phyloP scores from a whole-genome alignment of 2,888 invertebrate genomes.

The Neuroscelio doddi region DNA sequence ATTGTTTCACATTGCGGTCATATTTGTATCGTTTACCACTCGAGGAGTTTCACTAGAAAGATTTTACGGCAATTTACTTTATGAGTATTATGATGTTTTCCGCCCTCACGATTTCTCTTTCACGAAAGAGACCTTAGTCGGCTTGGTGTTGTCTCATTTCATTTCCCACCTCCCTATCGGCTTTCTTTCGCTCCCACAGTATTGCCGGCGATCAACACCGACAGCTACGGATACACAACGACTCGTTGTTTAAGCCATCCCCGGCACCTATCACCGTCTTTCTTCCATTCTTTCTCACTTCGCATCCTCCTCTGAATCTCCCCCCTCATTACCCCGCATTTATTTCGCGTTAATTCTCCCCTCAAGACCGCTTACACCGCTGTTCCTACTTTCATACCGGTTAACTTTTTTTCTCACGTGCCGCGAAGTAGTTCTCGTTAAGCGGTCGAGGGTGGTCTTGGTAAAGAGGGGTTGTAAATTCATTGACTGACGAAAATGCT shows the following conservation, averaged over 20 bases:
- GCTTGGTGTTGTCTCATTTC: slow-evolving; percentile 46
- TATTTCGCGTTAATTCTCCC: slow-evolving; percentile 69
- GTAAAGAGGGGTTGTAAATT: slow-evolving; percentile 69
- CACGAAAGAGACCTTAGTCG: slow-evolving; percentile 28
- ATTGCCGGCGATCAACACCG: slow-evolving; percentile 46
- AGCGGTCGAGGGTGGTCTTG: slow-evolving; percentile 61
- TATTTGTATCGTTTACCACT: slow-evolving; percentile 59
- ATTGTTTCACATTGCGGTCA: slow-evolving; percentile 44
- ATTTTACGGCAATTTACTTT: slow-evolving; percentile 67
- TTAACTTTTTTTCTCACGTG: slow-evolving; percentile 68
- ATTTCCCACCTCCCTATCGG: slow-evolving; percentile 32
- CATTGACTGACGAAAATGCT: slow-evolving; percentile 70
- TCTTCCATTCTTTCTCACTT: slow-evolving; percentile 37
- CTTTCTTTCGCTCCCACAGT: slow-evolving; percentile 35
- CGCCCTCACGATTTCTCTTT: slow-evolving; percentile 51
- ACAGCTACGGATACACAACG: slow-evolving; percentile 21
- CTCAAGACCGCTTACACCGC: slow-evolving; percentile 65
- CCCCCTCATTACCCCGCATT: slow-evolving; percentile 47
- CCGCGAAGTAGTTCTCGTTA: slow-evolving; percentile 70
- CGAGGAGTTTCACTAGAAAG: slow-evolving; percentile 51
- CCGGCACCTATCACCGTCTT: slow-evolving; percentile 32
- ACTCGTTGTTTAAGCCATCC: slow-evolving; percentile 14
- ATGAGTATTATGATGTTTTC: slow-evolving; percentile 62
- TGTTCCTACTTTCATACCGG: slow-evolving; percentile 37
- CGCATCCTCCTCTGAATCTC: slow-evolving; percentile 33